Percentiles rank a stretch among this genome's conserved stretches.
Evolutionary conservation across 2,113 vertebrate species (phyloP).

Genomic region (Lutjanus erythropterus): DNA sequence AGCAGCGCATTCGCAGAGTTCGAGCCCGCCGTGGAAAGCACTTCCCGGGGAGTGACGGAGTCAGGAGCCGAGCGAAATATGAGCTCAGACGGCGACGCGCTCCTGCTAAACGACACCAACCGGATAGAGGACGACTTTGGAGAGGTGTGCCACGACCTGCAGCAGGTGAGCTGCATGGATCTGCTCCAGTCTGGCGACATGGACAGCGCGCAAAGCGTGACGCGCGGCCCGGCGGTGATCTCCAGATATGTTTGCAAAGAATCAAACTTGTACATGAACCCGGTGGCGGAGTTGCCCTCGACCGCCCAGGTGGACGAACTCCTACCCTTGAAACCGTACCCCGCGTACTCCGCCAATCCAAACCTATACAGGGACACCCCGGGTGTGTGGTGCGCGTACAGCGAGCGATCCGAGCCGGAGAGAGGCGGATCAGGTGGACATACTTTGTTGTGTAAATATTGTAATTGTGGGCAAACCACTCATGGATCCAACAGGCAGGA

Average conservation of each 20-base stretch:
- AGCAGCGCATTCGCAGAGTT: conserved; percentile 65
- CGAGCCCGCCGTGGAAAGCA: conserved; percentile 34
- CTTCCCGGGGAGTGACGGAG: conserved; percentile 25
- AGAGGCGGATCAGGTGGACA: conserved; percentile 21
- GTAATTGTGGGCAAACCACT: conserved; percentile 52
- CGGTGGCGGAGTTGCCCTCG: conserved; percentile 32
- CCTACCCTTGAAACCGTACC: conserved; percentile 28
- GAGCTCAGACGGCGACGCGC: conserved; percentile 12
- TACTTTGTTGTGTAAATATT: conserved; percentile 67
- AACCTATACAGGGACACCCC: conserved; percentile 36
- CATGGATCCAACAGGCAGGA: conserved; percentile 47
- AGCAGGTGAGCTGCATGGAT: conserved; percentile 77
- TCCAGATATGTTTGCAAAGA: conserved; percentile 64
- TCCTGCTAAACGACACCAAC: background rate
- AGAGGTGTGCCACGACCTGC: conserved; percentile 53
- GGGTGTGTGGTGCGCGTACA: conserved; percentile 57
- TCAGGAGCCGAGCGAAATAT: conserved; percentile 20
- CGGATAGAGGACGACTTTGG: conserved; percentile 43
- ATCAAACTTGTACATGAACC: conserved; percentile 56
- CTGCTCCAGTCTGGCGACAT: conserved; percentile 61
- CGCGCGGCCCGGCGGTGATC: conserved; percentile 54
- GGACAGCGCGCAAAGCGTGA: conserved; percentile 40
- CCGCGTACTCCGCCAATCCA: conserved; percentile 26
- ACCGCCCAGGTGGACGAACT: conserved; percentile 49
- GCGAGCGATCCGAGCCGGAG: conserved; percentile 42